A percentile compares a stretch with the other conserved stretches of the same genome.
Evolutionary conservation across 2,888 invertebrate species (phyloP).

Genomic region (Xanthorhoe spadicearia): DNA sequence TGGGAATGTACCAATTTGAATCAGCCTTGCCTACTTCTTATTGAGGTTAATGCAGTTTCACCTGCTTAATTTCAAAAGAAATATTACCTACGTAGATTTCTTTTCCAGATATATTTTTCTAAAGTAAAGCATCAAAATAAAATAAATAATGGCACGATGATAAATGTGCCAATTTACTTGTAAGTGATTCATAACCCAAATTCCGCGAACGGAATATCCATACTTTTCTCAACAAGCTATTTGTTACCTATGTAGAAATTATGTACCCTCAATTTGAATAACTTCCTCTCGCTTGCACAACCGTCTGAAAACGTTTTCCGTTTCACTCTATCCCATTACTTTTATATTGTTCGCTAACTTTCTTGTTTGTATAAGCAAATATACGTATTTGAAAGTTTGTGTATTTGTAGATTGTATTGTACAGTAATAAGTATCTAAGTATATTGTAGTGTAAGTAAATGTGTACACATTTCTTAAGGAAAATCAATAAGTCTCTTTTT

Average conservation of each 20-base stretch:
- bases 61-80: no score
- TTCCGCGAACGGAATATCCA: slow-evolving; percentile 67
- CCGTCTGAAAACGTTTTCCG: slow-evolving; percentile 45
- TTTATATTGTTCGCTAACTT: slow-evolving; percentile 86
- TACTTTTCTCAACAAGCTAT: slow-evolving; percentile 78
- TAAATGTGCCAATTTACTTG: slow-evolving; percentile 37
- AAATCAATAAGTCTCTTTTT: slow-evolving; percentile 40
- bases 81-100: no score
- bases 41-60: no score
- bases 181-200: slow-evolving; percentile 43
- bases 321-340: slow-evolving; percentile 82
- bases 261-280: slow-evolving; percentile 85
- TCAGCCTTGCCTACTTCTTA: no score
- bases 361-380: slow-evolving; percentile 85
- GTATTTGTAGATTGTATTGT: slow-evolving; percentile 82
- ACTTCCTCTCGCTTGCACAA: slow-evolving; percentile 70
- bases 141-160: slow-evolving; percentile 29
- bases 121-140: slow-evolving; percentile 14
- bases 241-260: slow-evolving; percentile 85
- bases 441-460: slow-evolving; percentile 46
- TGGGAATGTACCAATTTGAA: no score
- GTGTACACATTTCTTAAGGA: slow-evolving; percentile 47
- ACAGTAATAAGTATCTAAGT: slow-evolving; percentile 64
- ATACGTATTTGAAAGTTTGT: slow-evolving; percentile 84
- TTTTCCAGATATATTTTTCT: no score